Evolutionary conservation across 2,888 invertebrate genomes (phyloP).

Genomic region (Eristalis intricaria): DNA sequence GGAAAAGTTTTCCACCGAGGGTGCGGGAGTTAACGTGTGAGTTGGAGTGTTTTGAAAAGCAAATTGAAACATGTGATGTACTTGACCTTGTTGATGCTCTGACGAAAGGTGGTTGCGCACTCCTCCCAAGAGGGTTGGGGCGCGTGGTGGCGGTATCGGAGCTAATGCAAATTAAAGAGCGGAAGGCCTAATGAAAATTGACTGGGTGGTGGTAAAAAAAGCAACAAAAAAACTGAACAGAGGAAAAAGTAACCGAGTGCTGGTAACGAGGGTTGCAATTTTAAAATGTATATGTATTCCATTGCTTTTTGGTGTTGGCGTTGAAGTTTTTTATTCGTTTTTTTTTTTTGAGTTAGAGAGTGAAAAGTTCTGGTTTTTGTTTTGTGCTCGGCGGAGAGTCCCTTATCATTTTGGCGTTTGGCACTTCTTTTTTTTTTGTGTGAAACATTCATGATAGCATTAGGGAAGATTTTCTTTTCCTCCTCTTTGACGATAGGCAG

Average conservation of each 20-base stretch:
- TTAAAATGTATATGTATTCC: conserved; percentile 31
- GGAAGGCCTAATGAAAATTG: conserved; percentile 66
- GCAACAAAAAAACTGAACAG: background rate
- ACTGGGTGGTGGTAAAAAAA: conserved; percentile 35
- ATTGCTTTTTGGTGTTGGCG: background rate
- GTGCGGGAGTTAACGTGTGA: conserved; percentile 64
- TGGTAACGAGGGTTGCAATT: conserved; percentile 50
- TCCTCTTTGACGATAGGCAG: background rate
- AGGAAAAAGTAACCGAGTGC: background rate
- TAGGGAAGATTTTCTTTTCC: conserved; percentile 18
- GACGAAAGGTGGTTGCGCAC: conserved; percentile 8
- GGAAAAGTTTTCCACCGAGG: conserved; percentile 51
- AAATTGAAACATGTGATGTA: conserved; percentile 71
- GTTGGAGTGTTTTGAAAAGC: conserved; percentile 59
- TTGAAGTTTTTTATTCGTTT: background rate
- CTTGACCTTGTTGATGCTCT: conserved; percentile 64
- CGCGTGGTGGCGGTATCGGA: background rate
- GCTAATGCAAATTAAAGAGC: conserved; percentile 67
- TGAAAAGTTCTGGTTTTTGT: conserved; percentile 47
- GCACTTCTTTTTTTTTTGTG: conserved; percentile 39
- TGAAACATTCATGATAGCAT: conserved; percentile 46
- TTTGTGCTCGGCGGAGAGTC: conserved; percentile 22
- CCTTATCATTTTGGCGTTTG: conserved; percentile 64
- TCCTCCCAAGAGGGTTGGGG: background rate
- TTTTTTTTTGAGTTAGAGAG: conserved; percentile 28